Evolutionary conservation across 1,140 invertebrate genomes (phyloP), one percentile per base, ranked within the genome.

Genomic region (Platorchestia sp.): DNA sequence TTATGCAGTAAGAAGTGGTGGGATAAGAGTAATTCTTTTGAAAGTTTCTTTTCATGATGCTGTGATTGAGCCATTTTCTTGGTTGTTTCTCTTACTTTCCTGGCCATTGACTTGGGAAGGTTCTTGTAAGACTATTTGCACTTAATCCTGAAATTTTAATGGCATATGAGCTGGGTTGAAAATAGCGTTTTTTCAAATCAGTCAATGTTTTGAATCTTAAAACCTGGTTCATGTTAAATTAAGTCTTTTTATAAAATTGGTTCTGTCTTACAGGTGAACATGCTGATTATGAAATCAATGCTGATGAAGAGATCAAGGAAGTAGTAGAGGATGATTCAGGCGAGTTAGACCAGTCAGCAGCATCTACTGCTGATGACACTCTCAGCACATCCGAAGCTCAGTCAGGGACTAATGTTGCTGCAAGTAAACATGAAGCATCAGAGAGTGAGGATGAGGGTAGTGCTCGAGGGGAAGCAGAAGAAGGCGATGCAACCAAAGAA

Each of bases 291-390:
- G 91, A 93, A 14, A 93, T 93, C 91, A 93, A 93, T n/a, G 91
- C 91, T 19, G 91, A 93, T 47, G 91, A 93, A 93, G 91, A 93
- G 45, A 93, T 93, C 44, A 93, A 93, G 16, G 91, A 93, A 93
- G 91, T 93, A 14, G 91, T 93, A 0, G 91, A 93, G 36, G 91
- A 93, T 45, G 91, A 93, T 44, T 93, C 91, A 7, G 44, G 7
- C 3, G 91, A 93, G 45, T n/a, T 93, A 47, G 91, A 93, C 43
- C 43, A 44, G 44, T 1, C 91, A 44, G 91, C 36, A 3, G 91
- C 19, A 16, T 7, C 91, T 47, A 40, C n/a, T 89, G 87, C 27
- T 27, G 59, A 75, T 75, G 59, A 75, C 27, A 27, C 59, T 75
- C 59, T 75, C 14, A 22, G 27, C 36, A 42, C 41, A 42, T 14